These are phyloP conservation scores for Euleptes europaea DNA, from an alignment of 2,113 vertebrate genomes.

Conservation along the genomic window DNA sequence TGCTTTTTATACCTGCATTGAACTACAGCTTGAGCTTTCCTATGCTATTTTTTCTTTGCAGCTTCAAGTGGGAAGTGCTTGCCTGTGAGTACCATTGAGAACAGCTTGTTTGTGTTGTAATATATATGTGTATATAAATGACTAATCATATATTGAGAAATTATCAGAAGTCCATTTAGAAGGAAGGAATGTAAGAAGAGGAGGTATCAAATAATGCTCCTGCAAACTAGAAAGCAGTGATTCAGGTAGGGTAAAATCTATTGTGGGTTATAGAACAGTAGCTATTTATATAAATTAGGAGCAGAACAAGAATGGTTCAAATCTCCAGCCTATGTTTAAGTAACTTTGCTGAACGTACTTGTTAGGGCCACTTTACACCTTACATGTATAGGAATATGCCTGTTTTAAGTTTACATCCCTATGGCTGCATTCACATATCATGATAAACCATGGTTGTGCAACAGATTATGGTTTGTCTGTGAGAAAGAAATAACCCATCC, in stretches of 20 bases:
- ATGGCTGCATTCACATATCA: too few species aligned
- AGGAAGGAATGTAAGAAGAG: accelerated
- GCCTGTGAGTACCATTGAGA: conserved; percentile 78
- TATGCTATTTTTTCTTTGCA: conserved; percentile 72
- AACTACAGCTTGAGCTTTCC: conserved; percentile 31
- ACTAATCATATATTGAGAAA: conserved; percentile 10
- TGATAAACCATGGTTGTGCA: too few species aligned
- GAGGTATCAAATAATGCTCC: neutral
- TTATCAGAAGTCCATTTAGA: neutral
- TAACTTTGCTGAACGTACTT: neutral
- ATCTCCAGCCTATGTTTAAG: neutral
- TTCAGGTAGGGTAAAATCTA: neutral
- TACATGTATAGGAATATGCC: neutral
- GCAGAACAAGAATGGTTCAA: neutral
- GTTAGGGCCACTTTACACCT: neutral
- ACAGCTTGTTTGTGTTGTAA: conserved; percentile 35
- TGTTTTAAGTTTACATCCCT: neutral
- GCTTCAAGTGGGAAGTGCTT: conserved; percentile 77
- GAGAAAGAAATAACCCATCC: too few species aligned
- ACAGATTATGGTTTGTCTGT: too few species aligned
- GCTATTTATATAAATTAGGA: neutral
- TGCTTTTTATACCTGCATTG: neutral
- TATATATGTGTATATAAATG: conserved; percentile 26
- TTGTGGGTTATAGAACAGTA: neutral
- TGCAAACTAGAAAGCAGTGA: accelerated